phyloP scores from a whole-genome alignment of 1,140 invertebrate species.

The Ceratitis capitata region DNA sequence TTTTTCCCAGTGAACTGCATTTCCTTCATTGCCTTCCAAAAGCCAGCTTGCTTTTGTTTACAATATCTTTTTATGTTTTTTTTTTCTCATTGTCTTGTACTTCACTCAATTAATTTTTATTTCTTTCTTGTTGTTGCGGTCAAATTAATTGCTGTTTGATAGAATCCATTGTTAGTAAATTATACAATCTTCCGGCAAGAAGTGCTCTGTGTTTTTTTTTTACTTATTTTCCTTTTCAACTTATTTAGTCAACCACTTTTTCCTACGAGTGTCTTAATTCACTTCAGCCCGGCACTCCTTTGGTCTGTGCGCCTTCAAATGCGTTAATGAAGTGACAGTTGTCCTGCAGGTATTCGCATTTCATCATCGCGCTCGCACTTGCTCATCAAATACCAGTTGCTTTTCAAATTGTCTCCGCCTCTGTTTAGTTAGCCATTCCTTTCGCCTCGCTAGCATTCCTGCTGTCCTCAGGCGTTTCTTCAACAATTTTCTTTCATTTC shows the following conservation, averaged over 20 bases:
- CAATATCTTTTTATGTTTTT: background rate
- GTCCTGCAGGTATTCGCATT: background rate
- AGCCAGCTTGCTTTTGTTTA: background rate
- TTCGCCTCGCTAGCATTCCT: background rate
- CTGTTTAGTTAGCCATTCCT: constrained; percentile 9
- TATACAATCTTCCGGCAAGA: constrained; percentile 4
- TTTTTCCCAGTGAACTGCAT: background rate
- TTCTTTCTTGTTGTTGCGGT: constrained; percentile 29
- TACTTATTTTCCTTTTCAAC: background rate
- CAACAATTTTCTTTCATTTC: background rate
- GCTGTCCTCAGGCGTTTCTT: background rate
- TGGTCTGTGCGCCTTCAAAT: background rate
- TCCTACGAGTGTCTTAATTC: no score
- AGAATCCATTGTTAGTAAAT: constrained; percentile 30
- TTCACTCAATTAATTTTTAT: constrained; percentile 9
- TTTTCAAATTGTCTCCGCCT: background rate
- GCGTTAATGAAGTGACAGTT: constrained; percentile 7
- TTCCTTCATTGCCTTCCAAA: background rate
- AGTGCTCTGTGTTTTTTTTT: background rate
- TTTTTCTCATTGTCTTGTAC: background rate
- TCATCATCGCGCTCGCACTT: background rate
- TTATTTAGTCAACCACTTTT: background rate
- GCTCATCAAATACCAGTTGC: constrained; percentile 21
- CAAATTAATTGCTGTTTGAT: constrained; percentile 33
- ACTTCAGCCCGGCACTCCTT: background rate